These are phyloP conservation scores for Halocaridina rubra DNA, from an alignment of 2,888 invertebrate genomes.

Conservation along the genomic window DNA sequence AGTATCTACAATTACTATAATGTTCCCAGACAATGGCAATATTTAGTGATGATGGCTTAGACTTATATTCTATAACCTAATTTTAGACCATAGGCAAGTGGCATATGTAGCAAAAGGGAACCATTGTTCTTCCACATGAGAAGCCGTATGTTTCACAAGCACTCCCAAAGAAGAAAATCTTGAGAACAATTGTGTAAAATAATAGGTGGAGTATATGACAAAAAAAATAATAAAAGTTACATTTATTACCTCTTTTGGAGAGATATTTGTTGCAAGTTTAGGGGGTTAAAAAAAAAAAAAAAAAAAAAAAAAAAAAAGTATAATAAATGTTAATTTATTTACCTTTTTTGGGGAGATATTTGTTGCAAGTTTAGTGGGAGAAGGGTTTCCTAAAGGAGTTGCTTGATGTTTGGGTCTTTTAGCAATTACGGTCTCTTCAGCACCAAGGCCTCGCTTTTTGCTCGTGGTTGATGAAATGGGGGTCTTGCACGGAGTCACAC, in stretches of 20 bases:
- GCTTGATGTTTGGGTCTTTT: not conserved
- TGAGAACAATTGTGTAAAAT: too few relatives aligned
- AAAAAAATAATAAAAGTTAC: not conserved
- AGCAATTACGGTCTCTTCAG: not conserved
- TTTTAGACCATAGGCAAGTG: too few relatives aligned
- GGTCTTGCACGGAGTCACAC: not conserved
- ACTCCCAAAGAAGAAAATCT: too few relatives aligned
- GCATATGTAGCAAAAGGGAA: too few relatives aligned
- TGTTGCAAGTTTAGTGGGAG: not conserved
- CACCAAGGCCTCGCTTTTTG: not conserved
- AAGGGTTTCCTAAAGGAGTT: not conserved
- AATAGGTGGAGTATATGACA: too few relatives aligned
- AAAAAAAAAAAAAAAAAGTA: not conserved
- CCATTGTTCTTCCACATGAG: too few relatives aligned
- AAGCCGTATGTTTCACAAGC: too few relatives aligned
- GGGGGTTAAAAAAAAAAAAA: not conserved
- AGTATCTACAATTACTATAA: too few relatives aligned
- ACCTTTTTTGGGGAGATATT: not conserved
- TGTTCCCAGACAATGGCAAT: too few relatives aligned
- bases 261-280: not conserved
- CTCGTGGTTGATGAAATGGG: not conserved
- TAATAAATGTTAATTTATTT: not conserved
- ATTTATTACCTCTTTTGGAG: not conserved
- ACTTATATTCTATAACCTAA: too few relatives aligned
- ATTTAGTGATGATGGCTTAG: too few relatives aligned